These are phyloP conservation scores for Halcyon leucocephala DNA, from an alignment of 2,797 vertebrate species.

Conservation along the genomic window DNA sequence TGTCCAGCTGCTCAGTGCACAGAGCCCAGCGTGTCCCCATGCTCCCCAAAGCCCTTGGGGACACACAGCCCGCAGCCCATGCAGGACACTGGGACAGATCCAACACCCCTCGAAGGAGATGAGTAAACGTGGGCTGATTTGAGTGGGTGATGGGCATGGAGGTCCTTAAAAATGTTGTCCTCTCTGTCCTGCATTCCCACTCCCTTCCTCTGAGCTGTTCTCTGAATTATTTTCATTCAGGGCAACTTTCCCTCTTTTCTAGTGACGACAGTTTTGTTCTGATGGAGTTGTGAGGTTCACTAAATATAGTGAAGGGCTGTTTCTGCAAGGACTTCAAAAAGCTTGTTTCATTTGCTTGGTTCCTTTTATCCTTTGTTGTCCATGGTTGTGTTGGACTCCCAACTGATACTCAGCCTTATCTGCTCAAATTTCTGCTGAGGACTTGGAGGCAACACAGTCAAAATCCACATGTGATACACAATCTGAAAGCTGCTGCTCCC, in stretches of 20 bases:
- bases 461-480: not conserved
- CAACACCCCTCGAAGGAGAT: not conserved
- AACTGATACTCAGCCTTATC: constrained; percentile 52
- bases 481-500: not conserved
- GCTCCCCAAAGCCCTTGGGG: not conserved
- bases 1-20: not conserved
- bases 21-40: accelerated
- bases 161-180: not conserved
- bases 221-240: constrained; percentile 4
- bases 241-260: constrained; percentile 14
- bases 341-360: constrained; percentile 56
- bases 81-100: not conserved
- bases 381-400: constrained; percentile 40
- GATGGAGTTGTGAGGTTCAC: constrained; percentile 54
- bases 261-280: constrained; percentile 60
- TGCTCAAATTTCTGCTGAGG: constrained; percentile 55
- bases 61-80: not conserved
- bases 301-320: constrained; percentile 64
- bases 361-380: constrained; percentile 72
- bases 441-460: constrained; percentile 10
- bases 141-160: not conserved
- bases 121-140: not conserved
- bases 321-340: constrained; percentile 72
- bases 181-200: not conserved
- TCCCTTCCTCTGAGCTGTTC: not conserved